These are phyloP conservation scores for Vannuccia rotundouncinata DNA, from an alignment of 2,888 invertebrate species.

Conservation along the genomic window DNA sequence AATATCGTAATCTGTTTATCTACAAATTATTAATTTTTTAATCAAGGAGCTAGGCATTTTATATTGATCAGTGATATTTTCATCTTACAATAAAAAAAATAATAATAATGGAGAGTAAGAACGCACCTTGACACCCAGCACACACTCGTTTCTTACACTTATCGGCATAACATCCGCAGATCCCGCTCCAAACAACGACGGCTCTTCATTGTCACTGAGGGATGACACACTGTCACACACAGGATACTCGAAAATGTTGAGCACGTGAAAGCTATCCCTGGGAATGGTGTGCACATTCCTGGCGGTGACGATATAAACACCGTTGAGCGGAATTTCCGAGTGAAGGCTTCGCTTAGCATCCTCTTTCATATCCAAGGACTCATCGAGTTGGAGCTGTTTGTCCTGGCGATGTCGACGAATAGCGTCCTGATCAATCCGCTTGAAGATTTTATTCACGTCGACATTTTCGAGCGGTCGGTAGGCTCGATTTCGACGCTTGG, in stretches of 20 bases:
- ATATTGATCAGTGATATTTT: too few relatives aligned
- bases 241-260: conserved; percentile 31
- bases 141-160: too few relatives aligned
- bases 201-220: not conserved
- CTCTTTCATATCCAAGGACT: not conserved
- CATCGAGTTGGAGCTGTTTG: not conserved
- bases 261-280: not conserved
- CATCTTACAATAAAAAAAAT: too few relatives aligned
- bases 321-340: not conserved
- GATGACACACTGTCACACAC: conserved; percentile 27
- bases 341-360: not conserved
- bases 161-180: not conserved
- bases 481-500: not conserved
- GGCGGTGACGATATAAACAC: not conserved
- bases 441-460: not conserved
- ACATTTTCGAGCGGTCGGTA: not conserved
- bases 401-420: not conserved
- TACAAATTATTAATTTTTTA: too few relatives aligned
- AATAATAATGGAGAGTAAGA: too few relatives aligned
- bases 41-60: too few relatives aligned
- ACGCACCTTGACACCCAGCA: too few relatives aligned
- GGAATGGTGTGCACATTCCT: not conserved
- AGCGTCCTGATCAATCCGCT: not conserved
- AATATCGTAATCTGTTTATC: too few relatives aligned
- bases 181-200: not conserved